These are phyloP conservation scores for Lymantria monacha DNA, from an alignment of 2,888 invertebrate genomes.

Conservation along the genomic window DNA sequence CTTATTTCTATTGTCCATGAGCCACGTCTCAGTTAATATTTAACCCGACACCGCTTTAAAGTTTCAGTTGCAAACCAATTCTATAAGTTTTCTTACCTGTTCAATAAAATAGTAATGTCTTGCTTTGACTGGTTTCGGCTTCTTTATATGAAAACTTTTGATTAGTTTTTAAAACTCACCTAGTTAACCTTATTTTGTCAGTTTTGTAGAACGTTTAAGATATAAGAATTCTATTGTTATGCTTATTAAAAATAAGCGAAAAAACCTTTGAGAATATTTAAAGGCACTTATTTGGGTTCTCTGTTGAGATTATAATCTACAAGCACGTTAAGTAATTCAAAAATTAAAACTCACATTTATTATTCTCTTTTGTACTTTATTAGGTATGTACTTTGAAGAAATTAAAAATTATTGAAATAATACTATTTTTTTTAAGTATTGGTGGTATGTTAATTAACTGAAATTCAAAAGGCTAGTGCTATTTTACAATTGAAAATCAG, in stretches of 20 bases:
- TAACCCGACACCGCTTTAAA: constrained; percentile 47
- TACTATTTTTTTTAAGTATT: no score
- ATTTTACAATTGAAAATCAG: no score
- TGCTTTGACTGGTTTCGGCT: constrained; percentile 55
- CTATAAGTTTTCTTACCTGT: constrained; percentile 52
- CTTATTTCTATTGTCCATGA: constrained; percentile 22
- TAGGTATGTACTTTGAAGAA: no score
- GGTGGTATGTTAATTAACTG: no score
- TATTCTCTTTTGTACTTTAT: constrained; percentile 28
- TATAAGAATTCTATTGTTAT: constrained; percentile 1
- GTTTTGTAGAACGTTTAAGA: not conserved
- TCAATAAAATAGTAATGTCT: constrained; percentile 63
- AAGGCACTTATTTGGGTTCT: constrained; percentile 14
- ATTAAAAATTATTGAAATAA: no score
- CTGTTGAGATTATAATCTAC: constrained; percentile 17
- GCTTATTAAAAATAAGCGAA: not conserved
- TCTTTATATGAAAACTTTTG: constrained; percentile 63
- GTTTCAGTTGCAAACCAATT: constrained; percentile 55
- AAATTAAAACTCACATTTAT: constrained; percentile 19
- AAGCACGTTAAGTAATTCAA: constrained; percentile 25
- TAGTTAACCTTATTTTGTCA: not conserved
- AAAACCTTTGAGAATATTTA: constrained; percentile 18
- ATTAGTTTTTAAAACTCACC: constrained; percentile 48
- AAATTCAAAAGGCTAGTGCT: no score
- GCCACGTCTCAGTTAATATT: constrained; percentile 44